Base-by-base conservation (phyloP, 2,797 vertebrate genomes). In the Siniperca undulata region DNA sequence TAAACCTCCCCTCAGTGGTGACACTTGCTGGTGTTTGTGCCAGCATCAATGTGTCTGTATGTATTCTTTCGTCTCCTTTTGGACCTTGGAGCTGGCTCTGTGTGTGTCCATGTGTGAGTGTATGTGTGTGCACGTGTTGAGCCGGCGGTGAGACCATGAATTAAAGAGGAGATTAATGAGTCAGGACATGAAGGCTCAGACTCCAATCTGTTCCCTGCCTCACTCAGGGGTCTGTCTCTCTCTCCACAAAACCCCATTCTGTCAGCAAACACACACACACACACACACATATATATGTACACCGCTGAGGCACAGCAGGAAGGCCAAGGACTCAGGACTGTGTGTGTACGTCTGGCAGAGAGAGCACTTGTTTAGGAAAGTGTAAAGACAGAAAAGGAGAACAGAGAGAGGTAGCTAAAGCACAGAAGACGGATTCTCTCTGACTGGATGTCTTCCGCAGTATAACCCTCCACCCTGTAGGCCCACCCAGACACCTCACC, bases 131-230 rank as follows among this genome's bases (percentile, higher is more conserved):
- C 19, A 58, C 14, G 27, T 88, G 91, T 87, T 83, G 81, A 88
- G 87, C 91, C 73, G 81, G 79, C 66, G 46, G 90, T 89, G 88
- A 82, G 85, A 77, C 88, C 84, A 94, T 94, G 92, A 95, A 94
- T 95, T 95, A 95, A 95, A 95, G 89, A 94, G 60, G 78, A 95
- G 94, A 95, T 95, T 95, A 96, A 95, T 95, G 92, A 95, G 92
- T 94, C 92, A 94, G 94, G 91, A 94, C 91, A 90, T 78, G 88
- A 86, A 90, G 92, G 92, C 89, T 93, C 93, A 94, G 93, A 93
- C 93, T 90, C 89, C 94, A 95, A 95, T 94, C 95, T 95, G 94
- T 95, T 95, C 92, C 74, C 69, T 73, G 89, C 70, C 90, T 75
- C 84, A 89, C 92, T 88, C 79, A 86, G 85, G 92, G 92, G 92